Evolutionary conservation across 2,888 invertebrate genomes (phyloP), one percentile per base, ranked within the genome.

Genomic region (Stenotaenia linearis): DNA sequence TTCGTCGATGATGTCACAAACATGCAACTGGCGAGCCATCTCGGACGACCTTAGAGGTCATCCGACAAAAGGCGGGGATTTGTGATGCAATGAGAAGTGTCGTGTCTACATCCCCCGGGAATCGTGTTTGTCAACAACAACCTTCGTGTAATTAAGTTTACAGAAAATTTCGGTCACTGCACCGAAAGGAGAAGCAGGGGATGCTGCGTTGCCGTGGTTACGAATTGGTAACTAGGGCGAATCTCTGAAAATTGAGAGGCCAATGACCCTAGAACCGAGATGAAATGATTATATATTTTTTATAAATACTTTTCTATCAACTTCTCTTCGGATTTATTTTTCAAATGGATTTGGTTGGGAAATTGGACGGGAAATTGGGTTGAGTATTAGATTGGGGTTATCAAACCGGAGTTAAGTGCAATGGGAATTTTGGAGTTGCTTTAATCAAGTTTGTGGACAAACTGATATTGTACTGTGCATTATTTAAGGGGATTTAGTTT

Each of bases 71-170:
- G 28, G 25, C 69, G 69, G 25, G 4, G 1, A n/a, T 10, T 69
- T 9, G 69, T 28, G 28, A 25, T 28, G 69, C 69, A 69, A 69
- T 69, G 69, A 1, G 25, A 69, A 28, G 28, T 25, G 69, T 69
- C 69, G 69, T 69, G 23, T 69, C 25, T 69, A 3, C 0, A n/a
- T 28, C 69, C n/a, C 69, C 12, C 25, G 28, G 25, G 69, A 69
- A 69, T 28, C 28, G 10, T 69, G 69, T 69, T 69, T 69, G 69
- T 69, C 69, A 69, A 69, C 69, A 69, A n/a, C 69, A 69, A 69
- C 69, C 69, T 69, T 69, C 69, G 15, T n/a, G 69, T 69, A 69
- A 69, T 69, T 69, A 69, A 69, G 69, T 69, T 28, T 1, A 9
- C 12, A 2, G 69, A 28, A 69, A 69, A 69, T 28, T 69, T 69